Evolutionary conservation across 2,797 vertebrate genomes (phyloP), one percentile per base, ranked within the genome.

Genomic region (Schizopygopsis pylzovi): DNA sequence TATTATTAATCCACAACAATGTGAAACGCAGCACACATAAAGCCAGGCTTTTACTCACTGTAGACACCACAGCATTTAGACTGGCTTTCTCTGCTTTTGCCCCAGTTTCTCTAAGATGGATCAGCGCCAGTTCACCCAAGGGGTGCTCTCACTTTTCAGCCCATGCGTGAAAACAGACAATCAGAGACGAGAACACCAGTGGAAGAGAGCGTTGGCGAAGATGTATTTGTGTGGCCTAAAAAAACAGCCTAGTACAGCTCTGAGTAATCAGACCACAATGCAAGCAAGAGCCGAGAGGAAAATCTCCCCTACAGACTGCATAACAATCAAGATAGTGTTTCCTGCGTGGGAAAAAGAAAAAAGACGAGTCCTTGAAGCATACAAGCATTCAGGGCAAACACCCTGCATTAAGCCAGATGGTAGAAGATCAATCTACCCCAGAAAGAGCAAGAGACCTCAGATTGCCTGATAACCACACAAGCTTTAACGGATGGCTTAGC

Each of bases 301-400:
- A 85, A 65, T 63, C 83, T 77, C 83, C 77, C 82, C 83, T 82
- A 82, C 76, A 85, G 80, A 87, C 83, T 68, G 81, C 85, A 81
- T 83, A 85, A 88, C 89, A 87, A 88, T 85, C 85, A 83, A 85
- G 85, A 90, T 81, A 85, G 81, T 87, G 83, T 87, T 85, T 88
- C 82, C 47, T 72, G 84, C 39, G 61, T 77, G 87, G 84, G 75
- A 82, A 82, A 83, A 49, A 45, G 39, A 71, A 71, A 56, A 72
- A 82, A 59, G 43, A 80, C 15, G 20, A 79, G 86, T 45, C 71
- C 67, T 85, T 16, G 25, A 45, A 45, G 82, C 73, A 41, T 71
- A 63, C 81, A 54, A 67, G 70, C 28, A 80, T 63, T 84, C 81
- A 85, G 79, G 70, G 61, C 75, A 37, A 84, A 52, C 52, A 63